Evolutionary conservation across 2,888 invertebrate species (phyloP), one percentile per base, ranked within the genome.

Genomic region (Cephus nigrinus): DNA sequence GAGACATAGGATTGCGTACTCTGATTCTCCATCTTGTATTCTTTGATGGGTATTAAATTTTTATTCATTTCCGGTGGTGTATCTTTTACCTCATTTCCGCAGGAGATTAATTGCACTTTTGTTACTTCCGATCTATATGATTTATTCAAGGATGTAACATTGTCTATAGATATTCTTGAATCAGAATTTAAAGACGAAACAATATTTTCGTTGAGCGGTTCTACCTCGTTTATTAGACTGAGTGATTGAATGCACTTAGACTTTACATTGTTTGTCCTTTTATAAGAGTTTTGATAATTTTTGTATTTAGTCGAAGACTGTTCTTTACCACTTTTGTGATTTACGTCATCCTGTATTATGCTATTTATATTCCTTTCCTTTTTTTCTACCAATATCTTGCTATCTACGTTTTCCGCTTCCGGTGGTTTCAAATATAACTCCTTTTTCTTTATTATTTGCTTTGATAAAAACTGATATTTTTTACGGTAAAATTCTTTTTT

Each of bases 1-100:
- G 32, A 76, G n/a, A 68, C n/a, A 11, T 73, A 40, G 30, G 74
- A 74, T 32, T 74, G 68, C 35, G 68, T 74, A 77, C 69, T 78
- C 80, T 80, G 78, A 77, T 77, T 40, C 36, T 30, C 34, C 55
- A 35, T 76, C 78, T 80, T 69, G 73, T 72, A 80, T 80, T 78
- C 75, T 68, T 68, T 73, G n/a, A 74, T 71, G 31, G 71, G 71
- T 32, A 71, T 71, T 30, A 71, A 5, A 32, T 71, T 33, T 33
- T 71, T 71, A 23, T 55, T 55, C 40, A 23, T 55, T 55, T 55
- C 23, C 40, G 23, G 40, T 23, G 23, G 1, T 55, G 5, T 5
- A 55, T 23, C 1, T 23, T 55, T 55, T 9, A 55, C 5, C 23
- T 55, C 23, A 55, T 55, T 55, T 55, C 40, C 40, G 40, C 9